Base-by-base conservation (phyloP, 2,888 invertebrate species). In the Patella depressa region DNA sequence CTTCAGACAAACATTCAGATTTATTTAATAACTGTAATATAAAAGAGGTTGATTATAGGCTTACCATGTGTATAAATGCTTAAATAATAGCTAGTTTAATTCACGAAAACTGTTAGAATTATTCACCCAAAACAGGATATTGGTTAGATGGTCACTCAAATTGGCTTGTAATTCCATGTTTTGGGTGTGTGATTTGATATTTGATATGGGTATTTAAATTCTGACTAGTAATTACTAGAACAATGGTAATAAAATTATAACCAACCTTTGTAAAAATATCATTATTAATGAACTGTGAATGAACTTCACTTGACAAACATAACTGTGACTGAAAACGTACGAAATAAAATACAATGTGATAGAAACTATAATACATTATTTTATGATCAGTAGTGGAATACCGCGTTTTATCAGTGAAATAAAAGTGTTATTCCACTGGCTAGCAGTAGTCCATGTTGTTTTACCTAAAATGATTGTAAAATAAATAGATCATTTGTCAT, bases 251-350 rank as follows among this genome's bases (percentile, higher is more conserved):
- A 45, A 45, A 45, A 45, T 45, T 9, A 7, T 9, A 45, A 54
- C 78, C 83, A 82, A 89, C 89, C 86, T 94, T 94, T 24, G 93
- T 92, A 82, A 95, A 93, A 80, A 95, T 90, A 75, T 93, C 93
- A 75, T 94, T 90, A 11, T 93, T 93, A 75, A 93, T 92, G 45
- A 95, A 92, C 12, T 93, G 93, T 91, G 95, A 94, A 79, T 94
- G 90, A 3, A 95, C 90, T 86, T 94, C 93, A 55, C 93, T 83
- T 34, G 91, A 83, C 69, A 90, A 81, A 84, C 86, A 85, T 14
- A 86, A 72, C 12, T 84, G 76, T 15, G 79, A 72, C 87, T 88
- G 82, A 45, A 83, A 83, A 45, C 17, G 69, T 75, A 75, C 70
- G 24, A 24, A 24, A 24, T 24, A 24, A 24, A 24, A 24, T 24